Evolutionary conservation across 2,797 vertebrate genomes (phyloP).

Genomic region (Leontopithecus rosalia): DNA sequence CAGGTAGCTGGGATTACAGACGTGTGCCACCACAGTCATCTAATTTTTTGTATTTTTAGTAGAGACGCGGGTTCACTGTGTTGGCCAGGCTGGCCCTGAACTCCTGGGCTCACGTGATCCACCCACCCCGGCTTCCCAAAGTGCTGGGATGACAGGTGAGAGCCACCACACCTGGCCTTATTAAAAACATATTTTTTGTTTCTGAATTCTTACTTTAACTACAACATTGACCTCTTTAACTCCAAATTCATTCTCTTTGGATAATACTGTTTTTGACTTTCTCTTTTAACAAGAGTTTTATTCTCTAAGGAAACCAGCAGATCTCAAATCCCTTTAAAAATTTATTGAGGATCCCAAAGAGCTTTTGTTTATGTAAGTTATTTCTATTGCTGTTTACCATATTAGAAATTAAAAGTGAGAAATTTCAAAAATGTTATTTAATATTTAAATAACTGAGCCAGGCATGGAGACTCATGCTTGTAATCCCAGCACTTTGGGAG

Average conservation of each 20-base stretch:
- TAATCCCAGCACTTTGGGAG: no score
- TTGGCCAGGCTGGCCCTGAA: background rate
- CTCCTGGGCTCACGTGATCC: background rate
- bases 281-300: conserved; percentile 6
- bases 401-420: conserved; percentile 25
- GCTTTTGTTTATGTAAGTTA: background rate
- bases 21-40: rapidly evolving
- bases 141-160: background rate
- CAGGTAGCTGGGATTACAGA: background rate
- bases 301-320: background rate
- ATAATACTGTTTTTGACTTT: conserved; percentile 44
- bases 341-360: background rate
- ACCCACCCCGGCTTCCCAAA: background rate
- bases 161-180: background rate
- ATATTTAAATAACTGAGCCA: background rate
- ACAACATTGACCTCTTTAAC: conserved; percentile 24
- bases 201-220: conserved; percentile 19
- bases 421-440: background rate
- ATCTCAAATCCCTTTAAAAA: conserved; percentile 33
- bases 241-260: conserved; percentile 11
- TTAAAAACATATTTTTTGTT: background rate
- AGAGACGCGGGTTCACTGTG: background rate
- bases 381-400: background rate
- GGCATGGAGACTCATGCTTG: no score
- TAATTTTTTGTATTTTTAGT: background rate